Percentiles rank a stretch among this genome's conserved stretches.
phyloP scores from a whole-genome alignment of 1,140 invertebrate species.

The Drosophila ironensis region DNA sequence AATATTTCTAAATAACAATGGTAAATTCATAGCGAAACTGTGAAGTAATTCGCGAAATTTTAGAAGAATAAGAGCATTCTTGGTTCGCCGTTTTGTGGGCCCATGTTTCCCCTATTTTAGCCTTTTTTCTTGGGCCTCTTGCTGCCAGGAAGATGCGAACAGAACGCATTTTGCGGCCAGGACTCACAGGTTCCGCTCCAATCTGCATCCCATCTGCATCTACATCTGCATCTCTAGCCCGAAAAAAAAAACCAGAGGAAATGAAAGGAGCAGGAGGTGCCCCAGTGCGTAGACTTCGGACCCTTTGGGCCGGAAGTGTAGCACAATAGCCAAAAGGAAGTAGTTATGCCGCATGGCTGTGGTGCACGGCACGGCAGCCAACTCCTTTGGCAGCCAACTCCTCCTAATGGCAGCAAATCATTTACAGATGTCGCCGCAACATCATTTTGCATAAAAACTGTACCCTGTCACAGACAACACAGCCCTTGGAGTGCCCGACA shows the following conservation, averaged over 20 bases:
- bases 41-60: too few relatives aligned
- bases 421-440: constrained; percentile 78
- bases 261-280: neutral
- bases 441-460: constrained; percentile 71
- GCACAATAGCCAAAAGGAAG: constrained; percentile 32
- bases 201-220: constrained; percentile 4
- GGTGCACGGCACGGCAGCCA: neutral
- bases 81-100: neutral
- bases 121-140: constrained; percentile 33
- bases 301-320: constrained; percentile 52
- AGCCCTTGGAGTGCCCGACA: neutral
- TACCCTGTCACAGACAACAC: constrained; percentile 49
- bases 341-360: constrained; percentile 49
- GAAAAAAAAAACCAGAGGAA: neutral
- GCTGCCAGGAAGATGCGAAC: constrained; percentile 51
- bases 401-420: constrained; percentile 72
- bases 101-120: neutral
- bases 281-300: constrained; percentile 20
- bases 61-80: neutral
- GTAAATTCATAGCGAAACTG: too few relatives aligned
- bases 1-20: too few relatives aligned
- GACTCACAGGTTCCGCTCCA: constrained; percentile 12
- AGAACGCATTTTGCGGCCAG: constrained; percentile 65
- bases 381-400: neutral
- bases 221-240: constrained; percentile 1